Evolutionary conservation across 1,140 invertebrate genomes (phyloP).

Genomic region (Aphelinus atriplicis): DNA sequence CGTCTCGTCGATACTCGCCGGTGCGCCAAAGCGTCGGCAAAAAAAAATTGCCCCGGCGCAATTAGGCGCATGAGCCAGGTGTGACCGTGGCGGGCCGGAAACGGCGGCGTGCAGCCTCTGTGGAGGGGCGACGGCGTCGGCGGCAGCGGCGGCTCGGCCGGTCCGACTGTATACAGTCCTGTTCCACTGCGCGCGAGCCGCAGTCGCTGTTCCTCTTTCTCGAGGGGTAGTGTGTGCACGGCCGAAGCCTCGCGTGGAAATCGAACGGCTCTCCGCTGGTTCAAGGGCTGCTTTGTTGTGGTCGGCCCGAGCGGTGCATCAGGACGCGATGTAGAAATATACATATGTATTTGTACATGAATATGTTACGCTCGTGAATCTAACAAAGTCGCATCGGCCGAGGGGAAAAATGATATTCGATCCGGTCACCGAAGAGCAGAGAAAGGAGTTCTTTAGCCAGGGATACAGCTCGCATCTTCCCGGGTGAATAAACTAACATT

Average conservation of each 20-base stretch:
- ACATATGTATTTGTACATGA: too few relatives aligned
- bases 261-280: not conserved
- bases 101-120: constrained; percentile 44
- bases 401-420: constrained; percentile 59
- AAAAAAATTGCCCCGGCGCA: too few relatives aligned
- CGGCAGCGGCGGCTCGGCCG: not conserved
- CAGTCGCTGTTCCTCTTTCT: constrained; percentile 34
- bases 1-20: too few relatives aligned
- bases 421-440: constrained; percentile 54
- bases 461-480: constrained; percentile 60
- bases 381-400: not conserved
- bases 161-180: constrained; percentile 55
- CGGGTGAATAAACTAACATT: constrained; percentile 50
- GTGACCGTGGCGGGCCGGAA: constrained; percentile 40
- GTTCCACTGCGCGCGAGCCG: constrained; percentile 55
- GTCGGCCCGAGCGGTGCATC: not conserved
- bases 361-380: not conserved
- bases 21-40: too few relatives aligned
- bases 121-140: too few relatives aligned
- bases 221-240: too few relatives aligned
- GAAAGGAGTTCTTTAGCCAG: constrained; percentile 56
- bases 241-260: not conserved
- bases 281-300: not conserved
- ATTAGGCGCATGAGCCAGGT: constrained; percentile 43
- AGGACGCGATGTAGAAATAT: too few relatives aligned